Percentiles rank a stretch among this genome's conserved stretches.
These are phyloP conservation scores for Ophioderma brevispina DNA, from an alignment of 35 echinoderm and acorn worm genomes.

Conservation along the genomic window DNA sequence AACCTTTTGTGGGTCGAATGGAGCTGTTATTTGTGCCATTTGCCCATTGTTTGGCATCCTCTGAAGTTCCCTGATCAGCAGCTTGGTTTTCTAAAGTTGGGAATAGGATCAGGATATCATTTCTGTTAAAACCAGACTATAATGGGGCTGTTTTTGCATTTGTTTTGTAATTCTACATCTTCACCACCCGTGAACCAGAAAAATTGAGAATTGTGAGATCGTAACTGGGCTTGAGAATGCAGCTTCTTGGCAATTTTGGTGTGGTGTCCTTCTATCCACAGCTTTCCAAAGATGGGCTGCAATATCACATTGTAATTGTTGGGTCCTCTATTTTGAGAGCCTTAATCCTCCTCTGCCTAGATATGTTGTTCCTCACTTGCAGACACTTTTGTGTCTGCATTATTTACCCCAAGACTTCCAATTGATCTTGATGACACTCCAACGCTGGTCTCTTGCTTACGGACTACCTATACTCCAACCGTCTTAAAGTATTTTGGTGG, in stretches of 20 bases:
- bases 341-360: background rate
- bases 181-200: conserved; percentile 63
- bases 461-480: conserved; percentile 3
- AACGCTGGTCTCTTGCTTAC: conserved; percentile 19
- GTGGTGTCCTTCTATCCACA: background rate
- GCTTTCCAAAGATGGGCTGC: background rate
- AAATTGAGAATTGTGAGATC: background rate
- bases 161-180: conserved; percentile 47
- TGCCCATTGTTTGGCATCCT: conserved; percentile 36
- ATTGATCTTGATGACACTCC: background rate
- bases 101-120: conserved; percentile 27
- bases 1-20: conserved; percentile 19
- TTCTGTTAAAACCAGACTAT: conserved; percentile 23
- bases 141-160: conserved; percentile 16
- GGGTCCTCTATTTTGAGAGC: background rate
- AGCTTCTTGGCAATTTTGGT: background rate
- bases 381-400: background rate
- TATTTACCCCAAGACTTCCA: background rate
- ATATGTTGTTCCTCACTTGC: background rate
- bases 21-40: background rate
- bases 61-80: conserved; percentile 32
- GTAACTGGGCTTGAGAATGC: background rate
- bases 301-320: background rate
- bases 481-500: conserved; percentile 21
- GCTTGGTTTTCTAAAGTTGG: background rate